Percentiles rank a stretch among this genome's conserved stretches.
Evolutionary conservation across 2,113 vertebrate genomes (phyloP).

Genomic region (Echinops telfairi): DNA sequence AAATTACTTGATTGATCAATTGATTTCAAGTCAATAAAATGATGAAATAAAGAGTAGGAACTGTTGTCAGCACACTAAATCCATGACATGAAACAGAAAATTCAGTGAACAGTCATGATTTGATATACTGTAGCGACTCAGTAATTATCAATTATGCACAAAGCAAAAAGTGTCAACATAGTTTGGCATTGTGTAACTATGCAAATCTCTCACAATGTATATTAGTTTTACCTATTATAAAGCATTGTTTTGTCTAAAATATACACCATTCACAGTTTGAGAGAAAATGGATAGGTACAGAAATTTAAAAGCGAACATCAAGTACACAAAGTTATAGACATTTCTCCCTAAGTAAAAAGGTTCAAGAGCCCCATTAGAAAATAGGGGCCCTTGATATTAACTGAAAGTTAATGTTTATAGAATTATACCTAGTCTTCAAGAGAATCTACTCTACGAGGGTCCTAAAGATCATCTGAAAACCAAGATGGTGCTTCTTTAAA

Average conservation of each 20-base stretch:
- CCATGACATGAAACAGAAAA: constrained; percentile 24
- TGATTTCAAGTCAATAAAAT: constrained; percentile 61
- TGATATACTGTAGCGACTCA: neutral
- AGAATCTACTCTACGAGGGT: neutral
- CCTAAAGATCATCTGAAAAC: constrained; percentile 42
- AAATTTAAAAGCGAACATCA: constrained; percentile 28
- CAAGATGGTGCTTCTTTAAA: constrained; percentile 2
- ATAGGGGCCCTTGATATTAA: neutral
- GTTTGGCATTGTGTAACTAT: constrained; percentile 13
- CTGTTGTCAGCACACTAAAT: constrained; percentile 33
- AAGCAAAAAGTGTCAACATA: constrained; percentile 27
- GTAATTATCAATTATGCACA: constrained; percentile 52
- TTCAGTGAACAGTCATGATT: constrained; percentile 17
- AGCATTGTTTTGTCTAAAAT: constrained; percentile 43
- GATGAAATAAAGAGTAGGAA: neutral
- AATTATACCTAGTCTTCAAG: neutral
- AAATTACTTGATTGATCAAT: constrained; percentile 29
- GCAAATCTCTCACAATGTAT: constrained; percentile 39
- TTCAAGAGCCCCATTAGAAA: neutral
- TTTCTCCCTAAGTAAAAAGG: neutral
- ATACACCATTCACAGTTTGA: neutral
- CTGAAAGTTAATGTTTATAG: constrained; percentile 27
- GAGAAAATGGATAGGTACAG: constrained; percentile 17
- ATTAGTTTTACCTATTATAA: constrained; percentile 36
- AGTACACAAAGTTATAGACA: constrained; percentile 25